Evolutionary conservation across 2,113 vertebrate genomes (phyloP), one percentile per base, ranked within the genome.

Genomic region (Anser cygnoides): DNA sequence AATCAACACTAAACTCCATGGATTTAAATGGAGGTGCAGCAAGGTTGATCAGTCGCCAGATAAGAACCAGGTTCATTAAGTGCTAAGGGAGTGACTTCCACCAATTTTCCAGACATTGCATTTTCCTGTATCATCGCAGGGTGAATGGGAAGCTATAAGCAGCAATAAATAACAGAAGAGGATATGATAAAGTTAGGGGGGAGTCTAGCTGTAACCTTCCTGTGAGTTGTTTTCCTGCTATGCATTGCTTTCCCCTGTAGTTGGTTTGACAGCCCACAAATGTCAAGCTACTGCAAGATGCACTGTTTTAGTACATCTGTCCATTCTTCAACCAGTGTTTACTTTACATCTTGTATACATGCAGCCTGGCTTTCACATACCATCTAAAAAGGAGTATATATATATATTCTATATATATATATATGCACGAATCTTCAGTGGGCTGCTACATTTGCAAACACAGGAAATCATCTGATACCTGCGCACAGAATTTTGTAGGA

Each of bases 341-440:
- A 41, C 28, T 41, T 8, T 0, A 33, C 10, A n/a, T 3, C 3
- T 23, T 44, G 4, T 13, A 4, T 3, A 18, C 0, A 0, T 33
- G 19, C 31, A 44, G 5, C 44, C 54, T 41, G 33, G 28, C 11
- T 76, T 70, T 21, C 49, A 31, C 0, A 0, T 28, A 17, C 28
- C 2, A 11, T 29, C 43, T 59, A 23, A 75, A 61, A 67, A 37
- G 29, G 2, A 55, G 13, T 50, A 50, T 13, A 44, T 5, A 2
- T 61, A 52, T 13, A 41, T n/a, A n/a, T 16, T 37, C 37, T 37
- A 37, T 37, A 37, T 39, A 10, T 39, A 39, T 39, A 39, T 39
- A 39, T 16, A 57, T 17, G 21, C 13, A 2, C 28, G 65, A 76
- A 67, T 33, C 46, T 58, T 29, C 37, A 23, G 41, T 23, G 12